These are phyloP conservation scores for Sycophila sp. DNA, from an alignment of 1,140 invertebrate genomes.

Conservation along the genomic window DNA sequence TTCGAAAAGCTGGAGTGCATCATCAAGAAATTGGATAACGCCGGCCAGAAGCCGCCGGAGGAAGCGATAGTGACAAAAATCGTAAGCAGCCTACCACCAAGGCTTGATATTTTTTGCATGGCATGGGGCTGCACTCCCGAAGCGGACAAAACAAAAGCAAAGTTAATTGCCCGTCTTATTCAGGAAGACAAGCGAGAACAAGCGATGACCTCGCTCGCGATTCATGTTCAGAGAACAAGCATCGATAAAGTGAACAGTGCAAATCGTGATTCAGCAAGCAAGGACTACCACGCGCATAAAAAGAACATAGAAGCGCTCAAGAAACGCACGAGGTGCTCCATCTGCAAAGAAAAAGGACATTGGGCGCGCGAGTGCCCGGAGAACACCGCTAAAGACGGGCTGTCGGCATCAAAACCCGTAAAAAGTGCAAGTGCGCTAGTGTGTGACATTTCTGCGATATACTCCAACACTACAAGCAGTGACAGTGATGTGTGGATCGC, in stretches of 20 bases:
- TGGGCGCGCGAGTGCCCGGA: neutral
- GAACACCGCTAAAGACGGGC: neutral
- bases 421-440: too few relatives aligned
- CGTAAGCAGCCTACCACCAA: neutral
- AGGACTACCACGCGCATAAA: neutral
- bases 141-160: neutral
- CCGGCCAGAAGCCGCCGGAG: neutral
- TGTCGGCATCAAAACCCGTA: too few relatives aligned
- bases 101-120: constrained; percentile 1
- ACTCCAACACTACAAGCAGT: neutral
- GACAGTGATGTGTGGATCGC: neutral
- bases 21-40: constrained; percentile 12
- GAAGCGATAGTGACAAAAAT: constrained; percentile 1
- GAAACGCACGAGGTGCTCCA: neutral
- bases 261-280: neutral
- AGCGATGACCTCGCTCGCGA: neutral
- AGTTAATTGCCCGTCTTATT: neutral
- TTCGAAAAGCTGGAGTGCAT: constrained; percentile 24
- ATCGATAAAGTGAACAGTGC: neutral
- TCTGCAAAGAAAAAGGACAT: neutral
- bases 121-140: constrained; percentile 26
- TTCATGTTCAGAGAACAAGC: neutral
- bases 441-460: too few relatives aligned
- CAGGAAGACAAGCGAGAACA: neutral
- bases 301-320: neutral